A percentile compares a stretch with the other conserved stretches of the same genome.
These are phyloP conservation scores for Corapipo altera DNA, from an alignment of 2,113 vertebrate species.

Conservation along the genomic window DNA sequence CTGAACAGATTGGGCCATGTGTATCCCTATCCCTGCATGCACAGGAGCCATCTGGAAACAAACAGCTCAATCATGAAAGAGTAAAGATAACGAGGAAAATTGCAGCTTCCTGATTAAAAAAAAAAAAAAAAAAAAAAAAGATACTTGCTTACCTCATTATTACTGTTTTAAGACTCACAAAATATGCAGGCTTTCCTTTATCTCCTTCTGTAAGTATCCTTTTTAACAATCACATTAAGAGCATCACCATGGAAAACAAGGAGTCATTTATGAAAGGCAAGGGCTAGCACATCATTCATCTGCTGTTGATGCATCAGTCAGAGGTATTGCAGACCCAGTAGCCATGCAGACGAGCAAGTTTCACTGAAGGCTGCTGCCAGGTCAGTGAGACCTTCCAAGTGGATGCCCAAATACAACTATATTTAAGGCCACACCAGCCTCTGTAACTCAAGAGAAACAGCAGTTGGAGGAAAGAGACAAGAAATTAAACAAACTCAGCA, in stretches of 20 bases:
- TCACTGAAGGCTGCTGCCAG: not conserved
- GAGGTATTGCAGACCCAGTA: not conserved
- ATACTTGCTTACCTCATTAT: not conserved
- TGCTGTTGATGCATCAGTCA: not conserved
- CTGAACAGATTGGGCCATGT: slow-evolving; percentile 18
- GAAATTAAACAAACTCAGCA: not conserved
- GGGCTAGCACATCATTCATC: accelerated
- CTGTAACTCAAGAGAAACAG: not conserved
- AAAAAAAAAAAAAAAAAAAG: not conserved
- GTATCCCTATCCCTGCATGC: not conserved
- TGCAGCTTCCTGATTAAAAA: not conserved
- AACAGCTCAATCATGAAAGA: slow-evolving; percentile 54
- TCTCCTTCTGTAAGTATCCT: not conserved
- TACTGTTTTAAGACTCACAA: not conserved
- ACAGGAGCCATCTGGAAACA: slow-evolving; percentile 45
- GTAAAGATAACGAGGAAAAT: not conserved
- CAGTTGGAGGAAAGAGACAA: not conserved
- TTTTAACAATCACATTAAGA: not conserved
- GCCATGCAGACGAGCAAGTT: not conserved
- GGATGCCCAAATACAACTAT: not conserved
- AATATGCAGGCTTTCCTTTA: not conserved
- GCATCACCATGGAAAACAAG: not conserved
- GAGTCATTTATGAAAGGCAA: not conserved
- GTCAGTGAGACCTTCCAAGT: accelerated
- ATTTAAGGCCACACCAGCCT: not conserved